phyloP scores from a whole-genome alignment of 2,888 invertebrate genomes.

The Caenorhabditis angaria region DNA sequence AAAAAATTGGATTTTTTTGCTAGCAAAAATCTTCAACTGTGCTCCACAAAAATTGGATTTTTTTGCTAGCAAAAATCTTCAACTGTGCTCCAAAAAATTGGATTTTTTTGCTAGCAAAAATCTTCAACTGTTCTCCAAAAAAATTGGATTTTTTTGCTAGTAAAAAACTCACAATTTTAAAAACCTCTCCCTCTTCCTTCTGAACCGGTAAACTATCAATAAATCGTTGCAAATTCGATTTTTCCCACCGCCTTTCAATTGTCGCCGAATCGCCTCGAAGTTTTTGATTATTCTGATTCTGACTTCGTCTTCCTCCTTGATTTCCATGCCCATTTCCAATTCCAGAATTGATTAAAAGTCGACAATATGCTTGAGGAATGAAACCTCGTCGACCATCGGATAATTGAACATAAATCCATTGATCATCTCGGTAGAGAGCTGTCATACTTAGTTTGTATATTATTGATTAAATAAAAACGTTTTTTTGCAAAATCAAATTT shows the following conservation, averaged over 20 bases:
- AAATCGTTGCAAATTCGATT: constrained; percentile 50
- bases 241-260: constrained; percentile 41
- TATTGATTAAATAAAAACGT: too few species aligned
- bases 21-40: too few species aligned
- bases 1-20: too few species aligned
- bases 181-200: constrained; percentile 46
- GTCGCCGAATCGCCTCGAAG: constrained; percentile 9
- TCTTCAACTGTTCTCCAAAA: too few species aligned
- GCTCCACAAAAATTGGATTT: too few species aligned
- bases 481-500: too few species aligned
- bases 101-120: too few species aligned
- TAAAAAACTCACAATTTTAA: constrained; percentile 37
- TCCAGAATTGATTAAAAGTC: constrained; percentile 11
- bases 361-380: constrained; percentile 43
- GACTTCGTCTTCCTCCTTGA: not conserved
- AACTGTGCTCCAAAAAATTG: too few species aligned
- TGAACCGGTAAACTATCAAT: constrained; percentile 52
- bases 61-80: too few species aligned
- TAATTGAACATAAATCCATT: constrained; percentile 52
- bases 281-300: not conserved
- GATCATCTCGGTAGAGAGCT: constrained; percentile 51
- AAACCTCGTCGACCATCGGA: constrained; percentile 49
- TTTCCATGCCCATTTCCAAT: not conserved
- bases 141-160: too few species aligned
- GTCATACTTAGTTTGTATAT: too few species aligned